These are phyloP conservation scores for Hormaphis cornu DNA, from an alignment of 1,140 invertebrate species.

Conservation along the genomic window DNA sequence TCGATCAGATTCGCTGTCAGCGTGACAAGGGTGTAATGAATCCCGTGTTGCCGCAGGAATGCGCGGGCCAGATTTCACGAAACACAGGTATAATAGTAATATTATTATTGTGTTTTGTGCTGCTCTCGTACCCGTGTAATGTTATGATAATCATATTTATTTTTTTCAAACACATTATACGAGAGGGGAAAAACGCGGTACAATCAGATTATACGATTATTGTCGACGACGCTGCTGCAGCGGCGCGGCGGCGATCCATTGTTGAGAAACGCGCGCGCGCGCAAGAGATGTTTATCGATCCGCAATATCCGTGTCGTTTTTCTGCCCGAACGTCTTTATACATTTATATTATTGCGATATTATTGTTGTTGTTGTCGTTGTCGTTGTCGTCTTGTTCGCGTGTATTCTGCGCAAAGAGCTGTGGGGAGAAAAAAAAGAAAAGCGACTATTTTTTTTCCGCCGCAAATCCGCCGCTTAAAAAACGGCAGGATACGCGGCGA, in stretches of 20 bases:
- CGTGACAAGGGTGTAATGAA: constrained; percentile 31
- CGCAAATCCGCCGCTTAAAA: not conserved
- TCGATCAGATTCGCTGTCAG: constrained; percentile 31
- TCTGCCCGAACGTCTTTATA: constrained; percentile 15
- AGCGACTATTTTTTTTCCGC: not conserved
- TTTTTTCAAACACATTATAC: not conserved
- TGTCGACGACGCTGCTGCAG: not conserved
- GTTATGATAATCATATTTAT: constrained; percentile 14
- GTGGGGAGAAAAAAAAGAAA: no score
- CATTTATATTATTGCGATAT: not conserved
- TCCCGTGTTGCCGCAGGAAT: no score
- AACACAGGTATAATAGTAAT: not conserved
- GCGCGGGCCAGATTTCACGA: not conserved
- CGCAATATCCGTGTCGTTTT: constrained; percentile 28
- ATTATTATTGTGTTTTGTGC: not conserved
- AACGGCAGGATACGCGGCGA: not conserved
- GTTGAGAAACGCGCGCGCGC: no score
- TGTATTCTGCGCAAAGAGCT: no score
- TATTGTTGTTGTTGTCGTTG: no score
- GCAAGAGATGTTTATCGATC: constrained; percentile 23
- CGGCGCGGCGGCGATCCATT: not conserved
- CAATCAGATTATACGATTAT: constrained; percentile 25
- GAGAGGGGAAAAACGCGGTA: not conserved
- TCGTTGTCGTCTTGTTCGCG: no score
- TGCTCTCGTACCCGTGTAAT: no score